phyloP scores from a whole-genome alignment of 2,113 vertebrate genomes.

The Cranoglanis bouderius region DNA sequence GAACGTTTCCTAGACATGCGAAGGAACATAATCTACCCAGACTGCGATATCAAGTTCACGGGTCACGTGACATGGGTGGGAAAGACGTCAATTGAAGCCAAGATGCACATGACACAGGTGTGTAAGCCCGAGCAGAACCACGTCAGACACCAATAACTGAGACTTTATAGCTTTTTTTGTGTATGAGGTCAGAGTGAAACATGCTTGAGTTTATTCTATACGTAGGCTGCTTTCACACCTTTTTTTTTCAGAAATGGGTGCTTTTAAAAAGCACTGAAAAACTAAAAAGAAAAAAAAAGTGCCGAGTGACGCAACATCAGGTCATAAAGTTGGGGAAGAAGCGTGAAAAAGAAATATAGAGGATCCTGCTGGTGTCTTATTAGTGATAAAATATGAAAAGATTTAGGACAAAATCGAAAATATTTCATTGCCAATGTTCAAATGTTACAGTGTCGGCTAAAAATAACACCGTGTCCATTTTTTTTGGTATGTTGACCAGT shows the following conservation, averaged over 20 bases:
- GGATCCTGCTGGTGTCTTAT: too few species aligned
- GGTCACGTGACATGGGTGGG: slow-evolving; percentile 97
- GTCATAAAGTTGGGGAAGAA: too few species aligned
- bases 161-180: too few species aligned
- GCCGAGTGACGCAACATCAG: too few species aligned
- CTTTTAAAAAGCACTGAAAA: too few species aligned
- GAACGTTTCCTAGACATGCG: slow-evolving; percentile 78
- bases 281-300: too few species aligned
- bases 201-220: not conserved
- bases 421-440: too few species aligned
- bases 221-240: not conserved
- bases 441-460: too few species aligned
- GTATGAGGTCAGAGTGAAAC: not conserved
- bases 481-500: too few species aligned
- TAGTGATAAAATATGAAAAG: too few species aligned
- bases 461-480: too few species aligned
- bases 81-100: slow-evolving; percentile 94
- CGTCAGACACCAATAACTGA: not conserved
- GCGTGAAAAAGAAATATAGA: not conserved
- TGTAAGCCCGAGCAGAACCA: not conserved
- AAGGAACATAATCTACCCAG: slow-evolving; percentile 84
- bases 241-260: not conserved
- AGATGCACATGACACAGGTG: slow-evolving; percentile 96
- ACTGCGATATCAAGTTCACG: slow-evolving; percentile 92
- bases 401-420: too few species aligned